A percentile compares a stretch with the other conserved stretches of the same genome.
These are phyloP conservation scores for Synergus laeviventris DNA, from an alignment of 2,888 invertebrate genomes.

Conservation along the genomic window DNA sequence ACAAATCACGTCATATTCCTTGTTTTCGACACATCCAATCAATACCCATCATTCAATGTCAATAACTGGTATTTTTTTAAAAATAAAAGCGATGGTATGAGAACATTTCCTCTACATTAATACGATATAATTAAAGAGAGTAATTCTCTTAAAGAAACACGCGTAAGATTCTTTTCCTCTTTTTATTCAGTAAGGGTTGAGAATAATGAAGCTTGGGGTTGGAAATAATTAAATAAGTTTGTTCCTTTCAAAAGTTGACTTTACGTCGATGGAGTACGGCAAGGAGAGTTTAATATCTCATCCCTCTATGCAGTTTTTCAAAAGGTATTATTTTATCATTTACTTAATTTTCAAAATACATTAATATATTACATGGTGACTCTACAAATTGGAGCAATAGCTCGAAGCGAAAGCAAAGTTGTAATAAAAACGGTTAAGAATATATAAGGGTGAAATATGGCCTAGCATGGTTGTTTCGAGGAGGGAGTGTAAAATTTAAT, in stretches of 20 bases:
- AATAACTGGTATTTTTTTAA: no score
- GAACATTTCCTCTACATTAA: background rate
- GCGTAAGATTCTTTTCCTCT: conserved; percentile 6
- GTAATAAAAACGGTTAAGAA: background rate
- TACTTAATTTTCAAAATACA: background rate
- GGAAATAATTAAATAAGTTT: conserved; percentile 37
- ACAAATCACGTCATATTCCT: background rate
- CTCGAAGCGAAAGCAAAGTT: conserved; percentile 10
- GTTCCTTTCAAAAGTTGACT: conserved; percentile 10
- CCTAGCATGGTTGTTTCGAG: background rate
- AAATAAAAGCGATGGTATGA: background rate
- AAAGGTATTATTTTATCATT: conserved; percentile 14
- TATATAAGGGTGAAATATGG: conserved; percentile 1
- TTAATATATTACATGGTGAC: conserved; percentile 6
- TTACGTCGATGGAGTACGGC: background rate
- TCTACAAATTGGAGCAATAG: conserved; percentile 15
- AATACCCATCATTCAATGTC: no score
- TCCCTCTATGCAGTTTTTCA: conserved; percentile 10
- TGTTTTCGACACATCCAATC: background rate
- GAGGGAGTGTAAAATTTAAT: conserved; percentile 4
- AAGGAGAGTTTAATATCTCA: conserved; percentile 6
- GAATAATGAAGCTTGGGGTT: conserved; percentile 25
- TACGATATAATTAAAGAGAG: background rate
- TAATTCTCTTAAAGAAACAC: background rate
- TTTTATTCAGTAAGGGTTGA: background rate